These are phyloP conservation scores for Tiliqua scincoides DNA, from an alignment of 2,113 vertebrate species.

Conservation along the genomic window DNA sequence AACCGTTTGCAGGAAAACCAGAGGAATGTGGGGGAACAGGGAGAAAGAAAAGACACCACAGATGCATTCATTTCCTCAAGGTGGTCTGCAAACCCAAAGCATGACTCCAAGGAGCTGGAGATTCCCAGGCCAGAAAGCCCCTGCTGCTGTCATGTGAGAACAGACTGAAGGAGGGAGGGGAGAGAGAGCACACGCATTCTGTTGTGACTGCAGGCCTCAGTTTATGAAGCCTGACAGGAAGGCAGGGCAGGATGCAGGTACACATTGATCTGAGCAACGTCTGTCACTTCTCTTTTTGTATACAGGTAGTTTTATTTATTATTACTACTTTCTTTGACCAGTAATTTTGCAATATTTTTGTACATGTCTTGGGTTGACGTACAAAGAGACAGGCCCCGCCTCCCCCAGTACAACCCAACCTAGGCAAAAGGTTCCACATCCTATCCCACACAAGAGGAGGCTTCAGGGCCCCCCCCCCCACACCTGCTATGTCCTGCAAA, in stretches of 20 bases:
- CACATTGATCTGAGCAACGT: slow-evolving; percentile 27
- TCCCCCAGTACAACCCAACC: background rate
- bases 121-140: too few species aligned
- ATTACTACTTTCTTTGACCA: slow-evolving; percentile 22
- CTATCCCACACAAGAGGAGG: fast-evolving
- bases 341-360: background rate
- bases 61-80: background rate
- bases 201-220: background rate
- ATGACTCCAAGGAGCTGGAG: too few species aligned
- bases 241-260: background rate
- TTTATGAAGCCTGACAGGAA: background rate
- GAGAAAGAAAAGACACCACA: background rate
- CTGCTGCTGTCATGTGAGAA: background rate
- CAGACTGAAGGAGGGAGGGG: background rate
- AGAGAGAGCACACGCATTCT: background rate
- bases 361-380: background rate
- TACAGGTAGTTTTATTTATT: slow-evolving; percentile 63
- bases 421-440: background rate
- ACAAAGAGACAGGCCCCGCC: background rate
- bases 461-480: background rate
- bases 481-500: fast-evolving
- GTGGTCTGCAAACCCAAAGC: too few species aligned
- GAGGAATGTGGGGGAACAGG: background rate
- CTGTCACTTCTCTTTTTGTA: background rate
- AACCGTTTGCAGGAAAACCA: background rate